These are phyloP conservation scores for Campylomormyrus tamandua DNA, from an alignment of 2,113 vertebrate genomes.

Conservation along the genomic window DNA sequence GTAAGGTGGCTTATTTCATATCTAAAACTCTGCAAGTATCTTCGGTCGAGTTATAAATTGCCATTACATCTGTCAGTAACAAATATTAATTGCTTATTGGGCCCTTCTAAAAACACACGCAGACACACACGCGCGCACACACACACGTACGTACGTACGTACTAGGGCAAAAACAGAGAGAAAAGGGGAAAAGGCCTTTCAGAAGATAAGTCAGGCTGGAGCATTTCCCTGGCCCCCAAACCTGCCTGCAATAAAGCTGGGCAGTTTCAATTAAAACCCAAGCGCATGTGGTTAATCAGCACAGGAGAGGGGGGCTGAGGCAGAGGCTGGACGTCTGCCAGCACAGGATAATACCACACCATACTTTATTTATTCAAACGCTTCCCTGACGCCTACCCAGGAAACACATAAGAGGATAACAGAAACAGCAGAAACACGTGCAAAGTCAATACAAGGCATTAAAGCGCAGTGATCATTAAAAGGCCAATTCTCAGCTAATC, in stretches of 20 bases:
- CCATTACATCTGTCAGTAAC: background rate
- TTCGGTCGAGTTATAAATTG: background rate
- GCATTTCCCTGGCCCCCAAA: background rate
- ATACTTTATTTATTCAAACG: background rate
- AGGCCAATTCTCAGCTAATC: background rate
- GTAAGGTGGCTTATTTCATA: background rate
- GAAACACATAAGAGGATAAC: background rate
- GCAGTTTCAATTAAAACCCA: background rate
- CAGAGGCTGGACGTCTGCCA: background rate
- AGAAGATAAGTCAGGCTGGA: constrained; percentile 26
- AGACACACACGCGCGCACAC: too few relatives aligned
- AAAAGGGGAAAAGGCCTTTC: background rate
- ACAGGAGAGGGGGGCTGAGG: background rate
- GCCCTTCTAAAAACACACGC: too few relatives aligned
- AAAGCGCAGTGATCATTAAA: background rate
- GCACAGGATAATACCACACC: background rate
- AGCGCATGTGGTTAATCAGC: background rate
- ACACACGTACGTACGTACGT: too few relatives aligned
- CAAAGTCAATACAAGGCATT: background rate
- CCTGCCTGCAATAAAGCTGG: background rate
- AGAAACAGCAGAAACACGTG: background rate
- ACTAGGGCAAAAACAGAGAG: constrained; percentile 8
- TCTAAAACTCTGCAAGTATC: too few relatives aligned
- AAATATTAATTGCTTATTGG: too few relatives aligned
- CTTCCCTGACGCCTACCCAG: background rate